Base-by-base conservation (phyloP, 2,888 invertebrate genomes). In the Pandemis cinnamomeana region DNA sequence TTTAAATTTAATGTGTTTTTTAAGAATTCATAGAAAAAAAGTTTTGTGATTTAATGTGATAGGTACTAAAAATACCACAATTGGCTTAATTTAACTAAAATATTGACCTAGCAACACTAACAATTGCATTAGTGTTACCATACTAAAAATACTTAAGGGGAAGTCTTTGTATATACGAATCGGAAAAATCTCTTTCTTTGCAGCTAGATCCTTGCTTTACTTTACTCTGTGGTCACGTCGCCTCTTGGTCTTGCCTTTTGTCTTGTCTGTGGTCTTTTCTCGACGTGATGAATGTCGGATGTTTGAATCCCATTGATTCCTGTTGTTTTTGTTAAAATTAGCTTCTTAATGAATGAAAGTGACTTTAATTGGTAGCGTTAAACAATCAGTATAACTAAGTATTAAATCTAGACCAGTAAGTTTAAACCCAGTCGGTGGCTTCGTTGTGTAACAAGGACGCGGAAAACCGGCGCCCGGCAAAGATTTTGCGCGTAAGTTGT, bases 401-500 rank as follows among this genome's bases (percentile, higher is more conserved):
- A 8, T 10, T 15, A 13, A 60, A 15, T 53, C 15, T 64, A n/a
- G 4, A 20, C 1, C 0, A 10, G 13, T 48, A 41, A 41, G 36
- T 55, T 8, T 20, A 20, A 20, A 41, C 8, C 10, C 2, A 46
- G 20, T 41, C 58, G 36, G 62, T 55, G 27, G 58, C 58, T 41
- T 11, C 58, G 11, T 42, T 51, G 64, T 70, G 13, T 13, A 53
- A 58, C 48, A 20, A 5, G 42, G 68, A 55, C 20, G 7, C 20
- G 51, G 44, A 60, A 64, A 51, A 60, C 58, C 27, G 10, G n/a
- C 69, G 60, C 64, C 73, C 69, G 69, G 69, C 42, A 36, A 53
- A 42, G 69, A 60, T 69, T 69, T 73, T 69, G 64, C 60, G 73
- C 66, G 73, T 73, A 70, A 73, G 69, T 73, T 27, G 20, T 58